phyloP scores from a whole-genome alignment of 1,140 invertebrate genomes.

The Chironomus tepperi region DNA sequence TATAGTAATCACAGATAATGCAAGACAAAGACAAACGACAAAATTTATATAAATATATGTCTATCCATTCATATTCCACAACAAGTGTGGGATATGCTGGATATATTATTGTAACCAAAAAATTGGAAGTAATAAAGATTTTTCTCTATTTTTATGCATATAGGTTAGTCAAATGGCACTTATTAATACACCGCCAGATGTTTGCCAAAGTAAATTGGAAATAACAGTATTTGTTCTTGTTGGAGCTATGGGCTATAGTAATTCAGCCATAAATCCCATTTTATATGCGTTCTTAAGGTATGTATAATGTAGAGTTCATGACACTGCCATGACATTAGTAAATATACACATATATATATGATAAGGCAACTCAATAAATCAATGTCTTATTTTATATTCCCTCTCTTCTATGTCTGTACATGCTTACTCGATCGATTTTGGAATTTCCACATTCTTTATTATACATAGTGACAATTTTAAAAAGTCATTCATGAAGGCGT shows the following conservation, averaged over 20 bases:
- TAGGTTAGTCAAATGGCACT: constrained; percentile 49
- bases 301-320: background rate
- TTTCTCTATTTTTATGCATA: too few relatives aligned
- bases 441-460: background rate
- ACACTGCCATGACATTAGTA: background rate
- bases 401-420: background rate
- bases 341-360: background rate
- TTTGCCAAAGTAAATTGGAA: constrained; percentile 59
- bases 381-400: background rate
- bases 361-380: background rate
- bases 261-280: constrained; percentile 95
- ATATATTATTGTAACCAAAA: too few relatives aligned
- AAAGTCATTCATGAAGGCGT: constrained; percentile 88
- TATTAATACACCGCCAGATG: constrained; percentile 56
- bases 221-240: constrained; percentile 73
- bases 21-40: too few relatives aligned
- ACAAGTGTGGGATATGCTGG: too few relatives aligned
- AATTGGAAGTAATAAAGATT: too few relatives aligned
- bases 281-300: constrained; percentile 83
- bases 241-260: constrained; percentile 87
- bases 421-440: background rate
- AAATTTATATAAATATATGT: too few relatives aligned
- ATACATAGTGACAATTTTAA: constrained; percentile 78
- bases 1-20: too few relatives aligned
- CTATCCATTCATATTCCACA: too few relatives aligned